Conservation (phyloP, 2,113 vertebrate species). For the Psephotus haematonotus region DNA sequence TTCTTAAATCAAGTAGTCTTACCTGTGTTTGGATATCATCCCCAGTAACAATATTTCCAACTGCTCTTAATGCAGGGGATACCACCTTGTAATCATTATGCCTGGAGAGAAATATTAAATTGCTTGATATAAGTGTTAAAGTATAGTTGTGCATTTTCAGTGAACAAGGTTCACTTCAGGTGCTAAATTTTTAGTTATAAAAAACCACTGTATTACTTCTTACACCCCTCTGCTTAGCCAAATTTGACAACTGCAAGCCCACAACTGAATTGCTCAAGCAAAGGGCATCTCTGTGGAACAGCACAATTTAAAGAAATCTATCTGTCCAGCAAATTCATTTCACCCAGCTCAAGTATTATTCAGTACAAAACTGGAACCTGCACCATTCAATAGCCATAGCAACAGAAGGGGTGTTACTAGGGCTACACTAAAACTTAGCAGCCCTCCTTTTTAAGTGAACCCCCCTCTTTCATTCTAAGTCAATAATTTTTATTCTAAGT, state of each 20-base stretch:
- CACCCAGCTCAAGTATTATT: background rate
- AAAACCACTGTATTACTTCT: background rate
- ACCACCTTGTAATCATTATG: conserved; percentile 93
- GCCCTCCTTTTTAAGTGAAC: background rate
- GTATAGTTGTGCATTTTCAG: background rate
- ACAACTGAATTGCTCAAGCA: background rate
- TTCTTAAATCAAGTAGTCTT: conserved; percentile 37
- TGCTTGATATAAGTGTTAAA: background rate
- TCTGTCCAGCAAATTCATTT: background rate
- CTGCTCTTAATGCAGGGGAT: conserved; percentile 89
- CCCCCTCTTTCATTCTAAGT: background rate
- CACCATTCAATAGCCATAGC: background rate
- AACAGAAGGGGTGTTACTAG: background rate
- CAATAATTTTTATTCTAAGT: background rate
- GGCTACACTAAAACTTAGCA: background rate
- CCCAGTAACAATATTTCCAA: conserved; percentile 93
- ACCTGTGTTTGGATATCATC: conserved; percentile 95
- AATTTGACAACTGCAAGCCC: background rate
- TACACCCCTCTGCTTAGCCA: background rate
- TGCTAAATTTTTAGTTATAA: background rate
- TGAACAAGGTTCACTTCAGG: background rate
- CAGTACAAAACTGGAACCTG: background rate
- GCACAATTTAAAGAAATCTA: background rate
- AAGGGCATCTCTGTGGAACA: background rate
- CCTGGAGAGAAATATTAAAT: conserved; percentile 73